These are phyloP conservation scores for Cepaea hortensis DNA, from an alignment of 2,888 invertebrate genomes.

Conservation along the genomic window DNA sequence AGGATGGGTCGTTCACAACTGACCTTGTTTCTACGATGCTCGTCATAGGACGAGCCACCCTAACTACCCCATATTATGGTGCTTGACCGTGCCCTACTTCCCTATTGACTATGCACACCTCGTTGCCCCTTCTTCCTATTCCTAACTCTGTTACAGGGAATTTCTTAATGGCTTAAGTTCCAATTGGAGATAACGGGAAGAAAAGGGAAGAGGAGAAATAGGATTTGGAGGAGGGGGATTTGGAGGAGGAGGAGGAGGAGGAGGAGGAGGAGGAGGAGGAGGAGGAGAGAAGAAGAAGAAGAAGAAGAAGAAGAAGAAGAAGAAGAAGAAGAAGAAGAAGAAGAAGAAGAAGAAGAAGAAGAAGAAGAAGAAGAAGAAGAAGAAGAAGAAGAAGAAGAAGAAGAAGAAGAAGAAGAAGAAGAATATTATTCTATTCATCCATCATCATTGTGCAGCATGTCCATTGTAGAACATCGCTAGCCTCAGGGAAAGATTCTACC, in stretches of 20 bases:
- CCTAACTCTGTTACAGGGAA: too few species aligned
- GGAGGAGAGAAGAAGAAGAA: background rate
- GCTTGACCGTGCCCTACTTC: too few species aligned
- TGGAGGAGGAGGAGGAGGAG: background rate
- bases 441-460: too few species aligned
- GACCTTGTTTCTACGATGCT: too few species aligned
- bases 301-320: slow-evolving; percentile 14
- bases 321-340: slow-evolving; percentile 9
- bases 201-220: background rate
- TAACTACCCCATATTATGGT: too few species aligned
- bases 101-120: too few species aligned
- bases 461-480: too few species aligned
- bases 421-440: background rate
- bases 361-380: background rate
- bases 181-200: background rate
- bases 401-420: slow-evolving; percentile 10
- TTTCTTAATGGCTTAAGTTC: too few species aligned
- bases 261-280: background rate
- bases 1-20: background rate
- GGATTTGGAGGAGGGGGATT: background rate
- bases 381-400: too few species aligned
- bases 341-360: background rate
- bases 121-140: too few species aligned
- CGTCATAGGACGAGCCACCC: too few species aligned
- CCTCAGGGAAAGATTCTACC: too few species aligned